These are phyloP conservation scores for Colaptes auratus DNA, from an alignment of 2,113 vertebrate genomes.

Conservation along the genomic window DNA sequence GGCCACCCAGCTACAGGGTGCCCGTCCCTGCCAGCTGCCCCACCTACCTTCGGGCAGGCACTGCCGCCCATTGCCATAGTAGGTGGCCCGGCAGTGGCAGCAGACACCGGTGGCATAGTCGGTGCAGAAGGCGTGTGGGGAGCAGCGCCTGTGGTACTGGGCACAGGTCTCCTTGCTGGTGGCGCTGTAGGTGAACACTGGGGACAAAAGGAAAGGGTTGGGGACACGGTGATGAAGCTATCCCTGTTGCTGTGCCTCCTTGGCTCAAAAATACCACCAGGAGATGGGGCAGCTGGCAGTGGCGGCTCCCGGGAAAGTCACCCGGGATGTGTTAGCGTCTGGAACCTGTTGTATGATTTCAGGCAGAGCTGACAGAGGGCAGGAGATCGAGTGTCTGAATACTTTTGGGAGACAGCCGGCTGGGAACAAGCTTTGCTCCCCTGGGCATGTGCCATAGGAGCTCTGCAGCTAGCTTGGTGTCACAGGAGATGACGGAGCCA, in stretches of 20 bases:
- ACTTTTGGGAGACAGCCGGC: background rate
- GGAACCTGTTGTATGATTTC: conserved; percentile 1
- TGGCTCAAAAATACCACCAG: fast-evolving
- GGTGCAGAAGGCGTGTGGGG: conserved; percentile 86
- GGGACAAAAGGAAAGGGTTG: background rate
- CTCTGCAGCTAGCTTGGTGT: background rate
- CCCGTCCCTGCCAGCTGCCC: background rate
- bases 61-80: conserved; percentile 89
- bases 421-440: background rate
- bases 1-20: background rate
- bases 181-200: conserved; percentile 85
- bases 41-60: conserved; percentile 88
- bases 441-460: fast-evolving
- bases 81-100: conserved; percentile 88
- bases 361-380: background rate
- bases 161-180: conserved; percentile 84
- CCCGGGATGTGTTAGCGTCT: background rate
- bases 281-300: fast-evolving
- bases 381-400: background rate
- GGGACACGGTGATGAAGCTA: background rate
- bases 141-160: conserved; percentile 82
- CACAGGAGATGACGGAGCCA: background rate
- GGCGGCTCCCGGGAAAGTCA: fast-evolving
- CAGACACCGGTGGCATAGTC: conserved; percentile 89
- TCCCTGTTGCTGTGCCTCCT: fast-evolving